These are phyloP conservation scores for Syngnathus rostellatus DNA, from an alignment of 2,797 vertebrate species.

Conservation along the genomic window DNA sequence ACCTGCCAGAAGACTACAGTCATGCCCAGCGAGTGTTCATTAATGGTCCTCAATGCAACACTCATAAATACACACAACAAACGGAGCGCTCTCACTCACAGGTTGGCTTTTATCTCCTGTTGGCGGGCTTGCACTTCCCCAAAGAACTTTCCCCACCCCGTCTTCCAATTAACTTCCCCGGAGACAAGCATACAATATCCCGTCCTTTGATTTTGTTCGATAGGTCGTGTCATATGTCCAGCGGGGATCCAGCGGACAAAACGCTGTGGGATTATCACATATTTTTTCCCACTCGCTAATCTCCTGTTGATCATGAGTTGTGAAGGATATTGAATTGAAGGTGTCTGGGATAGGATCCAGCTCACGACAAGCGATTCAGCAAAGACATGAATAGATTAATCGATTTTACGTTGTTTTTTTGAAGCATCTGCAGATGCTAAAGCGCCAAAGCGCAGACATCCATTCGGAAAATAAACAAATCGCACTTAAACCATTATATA, in stretches of 20 bases:
- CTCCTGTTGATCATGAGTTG: conserved; percentile 1
- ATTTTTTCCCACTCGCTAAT: background rate
- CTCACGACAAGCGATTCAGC: background rate
- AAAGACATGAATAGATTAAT: background rate
- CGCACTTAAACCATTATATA: background rate
- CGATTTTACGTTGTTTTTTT: background rate
- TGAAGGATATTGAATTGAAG: conserved; percentile 1
- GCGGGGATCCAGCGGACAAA: conserved; percentile 7
- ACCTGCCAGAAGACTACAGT: conserved; percentile 31
- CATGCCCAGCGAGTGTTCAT: conserved; percentile 46
- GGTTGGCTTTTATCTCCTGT: conserved; percentile 54
- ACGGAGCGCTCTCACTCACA: conserved; percentile 17
- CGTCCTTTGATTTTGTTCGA: conserved; percentile 31
- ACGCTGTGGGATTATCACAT: background rate
- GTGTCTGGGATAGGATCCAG: background rate
- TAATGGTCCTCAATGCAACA: conserved; percentile 46
- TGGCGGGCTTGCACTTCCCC: conserved; percentile 36
- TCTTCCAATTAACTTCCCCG: conserved; percentile 31
- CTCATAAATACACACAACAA: conserved; percentile 48
- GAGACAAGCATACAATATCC: conserved; percentile 41
- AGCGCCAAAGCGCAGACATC: no score
- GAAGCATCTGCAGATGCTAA: background rate
- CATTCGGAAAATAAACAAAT: background rate
- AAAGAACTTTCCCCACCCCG: conserved; percentile 33
- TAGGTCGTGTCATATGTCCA: conserved; percentile 20